Evolutionary conservation across 2,113 vertebrate genomes (phyloP).

Genomic region (Dromaius novaehollandiae): DNA sequence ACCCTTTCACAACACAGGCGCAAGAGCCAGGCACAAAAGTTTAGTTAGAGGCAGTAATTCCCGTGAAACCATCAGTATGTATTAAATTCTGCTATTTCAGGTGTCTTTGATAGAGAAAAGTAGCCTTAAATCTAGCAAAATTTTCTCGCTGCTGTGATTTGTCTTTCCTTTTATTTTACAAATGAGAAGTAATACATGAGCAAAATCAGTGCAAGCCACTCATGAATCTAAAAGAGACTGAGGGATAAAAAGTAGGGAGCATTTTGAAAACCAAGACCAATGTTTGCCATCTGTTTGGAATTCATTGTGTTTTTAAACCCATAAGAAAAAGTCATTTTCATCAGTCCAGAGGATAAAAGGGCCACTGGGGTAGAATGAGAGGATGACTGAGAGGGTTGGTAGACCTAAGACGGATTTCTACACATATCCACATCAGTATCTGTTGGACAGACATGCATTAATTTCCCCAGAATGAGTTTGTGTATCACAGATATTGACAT

Average conservation of each 20-base stretch:
- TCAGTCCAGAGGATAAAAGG: neutral
- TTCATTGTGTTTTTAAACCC: neutral
- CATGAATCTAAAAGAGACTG: neutral
- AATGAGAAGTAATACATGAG: neutral
- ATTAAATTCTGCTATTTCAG: neutral
- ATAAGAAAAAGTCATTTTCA: neutral
- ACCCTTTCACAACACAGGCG: neutral
- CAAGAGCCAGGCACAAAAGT: neutral
- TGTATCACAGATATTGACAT: neutral
- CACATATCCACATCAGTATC: neutral
- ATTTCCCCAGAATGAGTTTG: neutral
- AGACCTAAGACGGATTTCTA: neutral
- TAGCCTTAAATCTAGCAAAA: neutral
- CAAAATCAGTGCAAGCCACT: neutral
- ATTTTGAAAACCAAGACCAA: neutral
- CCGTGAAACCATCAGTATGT: neutral
- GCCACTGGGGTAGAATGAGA: neutral
- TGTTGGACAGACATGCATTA: neutral
- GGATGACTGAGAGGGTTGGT: neutral
- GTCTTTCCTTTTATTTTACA: neutral
- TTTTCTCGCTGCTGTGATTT: neutral
- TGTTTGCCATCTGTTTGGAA: neutral
- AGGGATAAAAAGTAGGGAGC: neutral
- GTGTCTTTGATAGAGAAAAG: neutral
- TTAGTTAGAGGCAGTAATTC: neutral